Evolutionary conservation across 2,113 vertebrate species (phyloP), one percentile per base, ranked within the genome.

Genomic region (Suricata suricatta): DNA sequence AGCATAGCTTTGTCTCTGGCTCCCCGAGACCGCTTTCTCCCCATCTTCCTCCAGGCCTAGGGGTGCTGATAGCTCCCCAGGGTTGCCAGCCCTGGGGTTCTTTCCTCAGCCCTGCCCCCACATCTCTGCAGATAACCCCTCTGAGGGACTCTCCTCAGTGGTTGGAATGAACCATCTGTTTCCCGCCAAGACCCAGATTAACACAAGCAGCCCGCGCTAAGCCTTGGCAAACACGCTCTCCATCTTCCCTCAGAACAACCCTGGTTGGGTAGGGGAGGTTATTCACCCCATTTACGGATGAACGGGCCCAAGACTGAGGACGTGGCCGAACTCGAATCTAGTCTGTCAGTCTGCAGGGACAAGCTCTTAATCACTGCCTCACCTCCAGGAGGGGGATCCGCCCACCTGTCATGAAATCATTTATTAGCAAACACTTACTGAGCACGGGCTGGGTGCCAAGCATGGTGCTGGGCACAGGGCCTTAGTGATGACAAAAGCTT

Each of bases 1-100:
- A 47, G 54, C 33, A 5, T 0, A 38, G 68, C 77, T 91, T 41
- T 52, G 38, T n/a, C 41, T 86, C 19, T 23, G 57, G 66, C 23
- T 31, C 50, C 74, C 29, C 7, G 12, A 2, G 31, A 72, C 50
- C 0, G 0, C 23, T 21, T 50, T 47, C 3, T 8, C 19, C 35
- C 14, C 23, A 35, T 17, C 3, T 29, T 33, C 14, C 29, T 52
- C 31, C 7, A 83, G 63, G 63, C 50, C 17, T 29, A 5, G 29
- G 54, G 31, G 31, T 21, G 44, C 41, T 47, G 31, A 69, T 7
- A 64, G 74, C 3, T 5, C 25, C 66, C 88, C 5, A 27, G 10
- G n/a, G 60, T 23, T 44, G n/a, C 60, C 13, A 52, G 44, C 27
- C 47, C 52, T 2, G 9, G 63, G 33, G 4, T 38, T n/a, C 72